Percentiles rank a stretch among this genome's conserved stretches.
phyloP scores from a whole-genome alignment of 2,797 vertebrate genomes.

The Notolepis coatsorum region DNA sequence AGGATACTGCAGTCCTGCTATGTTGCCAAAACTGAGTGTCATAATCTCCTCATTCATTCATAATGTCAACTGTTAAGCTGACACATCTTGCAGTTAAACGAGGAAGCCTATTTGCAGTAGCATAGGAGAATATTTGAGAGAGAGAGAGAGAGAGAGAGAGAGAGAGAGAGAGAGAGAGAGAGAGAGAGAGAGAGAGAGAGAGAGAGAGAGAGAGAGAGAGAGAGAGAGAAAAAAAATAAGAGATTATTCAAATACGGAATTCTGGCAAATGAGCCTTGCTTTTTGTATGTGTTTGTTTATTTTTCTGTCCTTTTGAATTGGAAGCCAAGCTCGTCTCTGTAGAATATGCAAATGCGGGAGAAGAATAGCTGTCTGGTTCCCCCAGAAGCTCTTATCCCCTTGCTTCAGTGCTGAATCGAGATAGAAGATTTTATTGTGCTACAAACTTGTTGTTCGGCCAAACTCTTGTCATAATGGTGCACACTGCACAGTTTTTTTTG shows the following conservation, averaged over 20 bases:
- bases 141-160: conserved; percentile 45
- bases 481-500: conserved; percentile 37
- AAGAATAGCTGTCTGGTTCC: conserved; percentile 76
- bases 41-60: conserved; percentile 70
- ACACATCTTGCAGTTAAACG: conserved; percentile 55
- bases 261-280: conserved; percentile 65
- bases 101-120: conserved; percentile 37
- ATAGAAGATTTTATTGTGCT: conserved; percentile 51
- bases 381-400: conserved; percentile 68
- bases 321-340: conserved; percentile 70
- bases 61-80: conserved; percentile 58
- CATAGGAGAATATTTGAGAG: conserved; percentile 57
- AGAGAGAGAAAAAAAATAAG: no score
- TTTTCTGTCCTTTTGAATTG: conserved; percentile 72
- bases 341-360: conserved; percentile 74
- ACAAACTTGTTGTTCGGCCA: conserved; percentile 61
- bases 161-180: conserved; percentile 55
- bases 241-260: conserved; percentile 79
- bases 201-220: conserved; percentile 47
- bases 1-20: conserved; percentile 44
- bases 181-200: conserved; percentile 52
- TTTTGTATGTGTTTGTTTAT: conserved; percentile 69
- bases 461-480: conserved; percentile 42
- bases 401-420: conserved; percentile 54
- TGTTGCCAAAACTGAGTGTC: conserved; percentile 48